Evolutionary conservation across 2,797 vertebrate genomes (phyloP).

Genomic region (Oceanodroma leucorhoa): DNA sequence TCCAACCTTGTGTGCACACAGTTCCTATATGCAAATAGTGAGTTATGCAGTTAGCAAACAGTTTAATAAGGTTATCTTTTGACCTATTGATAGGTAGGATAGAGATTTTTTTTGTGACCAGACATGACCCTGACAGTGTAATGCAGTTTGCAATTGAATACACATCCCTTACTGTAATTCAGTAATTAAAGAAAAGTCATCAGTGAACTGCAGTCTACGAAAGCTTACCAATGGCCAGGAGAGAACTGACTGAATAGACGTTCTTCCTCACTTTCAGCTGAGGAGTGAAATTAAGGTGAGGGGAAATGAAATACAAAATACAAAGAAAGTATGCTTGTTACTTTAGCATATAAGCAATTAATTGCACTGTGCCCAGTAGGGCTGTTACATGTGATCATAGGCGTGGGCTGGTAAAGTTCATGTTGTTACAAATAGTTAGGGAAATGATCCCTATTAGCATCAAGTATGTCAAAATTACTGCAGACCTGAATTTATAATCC

Average conservation of each 20-base stretch:
- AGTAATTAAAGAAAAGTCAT: not conserved
- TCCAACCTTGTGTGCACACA: not conserved
- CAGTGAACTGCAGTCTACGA: not conserved
- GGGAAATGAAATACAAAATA: not conserved
- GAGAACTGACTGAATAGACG: not conserved
- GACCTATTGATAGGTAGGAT: not conserved
- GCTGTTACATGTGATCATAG: not conserved
- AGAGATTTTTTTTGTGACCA: not conserved
- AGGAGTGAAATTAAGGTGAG: not conserved
- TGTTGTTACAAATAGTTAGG: not conserved
- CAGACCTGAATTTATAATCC: not conserved
- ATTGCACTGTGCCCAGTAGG: not conserved
- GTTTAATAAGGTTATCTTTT: not conserved
- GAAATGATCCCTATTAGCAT: not conserved
- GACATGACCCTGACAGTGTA: not conserved
- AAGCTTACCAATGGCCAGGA: not conserved
- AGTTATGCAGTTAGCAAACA: not conserved
- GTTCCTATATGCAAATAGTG: not conserved
- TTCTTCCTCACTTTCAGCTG: not conserved
- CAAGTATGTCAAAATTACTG: not conserved
- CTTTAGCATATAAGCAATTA: not conserved
- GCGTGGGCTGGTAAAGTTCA: not conserved
- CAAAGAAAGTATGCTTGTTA: no score
- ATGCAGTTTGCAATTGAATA: not conserved
- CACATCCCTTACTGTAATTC: not conserved